phyloP scores from a whole-genome alignment of 2,888 invertebrate species.

The Cerceris rybyensis region DNA sequence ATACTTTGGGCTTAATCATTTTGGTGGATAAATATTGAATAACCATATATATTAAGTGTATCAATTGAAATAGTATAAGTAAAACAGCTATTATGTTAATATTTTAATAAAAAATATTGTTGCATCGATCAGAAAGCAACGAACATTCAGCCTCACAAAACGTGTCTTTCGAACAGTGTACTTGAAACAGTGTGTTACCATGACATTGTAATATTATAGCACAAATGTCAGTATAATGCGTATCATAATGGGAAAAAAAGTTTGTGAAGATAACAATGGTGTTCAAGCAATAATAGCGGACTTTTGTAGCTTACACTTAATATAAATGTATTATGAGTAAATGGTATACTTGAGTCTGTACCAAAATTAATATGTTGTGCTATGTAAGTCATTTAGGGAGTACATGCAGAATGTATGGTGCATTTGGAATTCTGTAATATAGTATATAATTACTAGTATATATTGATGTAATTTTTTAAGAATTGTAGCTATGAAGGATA shows the following conservation, averaged over 20 bases:
- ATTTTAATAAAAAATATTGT: conserved; percentile 79
- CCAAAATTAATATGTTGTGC: conserved; percentile 53
- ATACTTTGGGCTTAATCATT: conserved; percentile 74
- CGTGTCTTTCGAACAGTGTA: conserved; percentile 75
- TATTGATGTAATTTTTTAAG: conserved; percentile 63
- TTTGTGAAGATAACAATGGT: conserved; percentile 49
- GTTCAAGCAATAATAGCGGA: conserved; percentile 58
- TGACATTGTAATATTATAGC: conserved; percentile 62
- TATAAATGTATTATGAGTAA: conserved; percentile 54
- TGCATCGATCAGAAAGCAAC: conserved; percentile 74
- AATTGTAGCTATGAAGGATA: conserved; percentile 50
- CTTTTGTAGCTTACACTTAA: conserved; percentile 52
- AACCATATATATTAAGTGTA: conserved; percentile 72
- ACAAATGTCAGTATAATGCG: conserved; percentile 63
- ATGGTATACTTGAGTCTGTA: conserved; percentile 42
- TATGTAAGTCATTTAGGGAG: conserved; percentile 45
- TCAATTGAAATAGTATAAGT: conserved; percentile 70
- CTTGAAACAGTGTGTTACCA: conserved; percentile 57
- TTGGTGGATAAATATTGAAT: conserved; percentile 70
- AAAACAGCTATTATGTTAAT: conserved; percentile 78
- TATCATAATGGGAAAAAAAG: conserved; percentile 45
- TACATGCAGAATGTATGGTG: conserved; percentile 58
- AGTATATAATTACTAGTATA: conserved; percentile 57
- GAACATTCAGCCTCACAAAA: conserved; percentile 74
- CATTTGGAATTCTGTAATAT: conserved; percentile 65